Base-by-base conservation (phyloP, 2,888 invertebrate species). In the Sarcophaga subvicina region DNA sequence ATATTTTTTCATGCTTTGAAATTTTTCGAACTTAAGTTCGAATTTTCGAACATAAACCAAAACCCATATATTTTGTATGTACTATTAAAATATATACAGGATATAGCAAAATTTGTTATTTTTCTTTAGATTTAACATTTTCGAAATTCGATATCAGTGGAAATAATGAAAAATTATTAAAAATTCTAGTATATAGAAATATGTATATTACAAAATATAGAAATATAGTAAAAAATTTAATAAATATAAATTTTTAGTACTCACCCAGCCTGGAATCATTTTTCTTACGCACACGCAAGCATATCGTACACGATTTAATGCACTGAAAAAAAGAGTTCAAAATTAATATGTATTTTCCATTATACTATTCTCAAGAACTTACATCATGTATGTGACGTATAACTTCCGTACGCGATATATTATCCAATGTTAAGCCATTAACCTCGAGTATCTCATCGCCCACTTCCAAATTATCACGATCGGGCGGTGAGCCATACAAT, bases 361-460 rank as follows among this genome's bases (percentile, higher is more conserved):
- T 66, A n/a, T 20, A 17, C 20, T 8, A 22, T 63, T 0, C 20
- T 3, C 8, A 4, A n/a, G 6, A 90, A 90, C 93, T 93, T 94
- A 99, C 99, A 96, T 99, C 97, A 93, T 99, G 98, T 92, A 99
- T 98, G 93, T 98, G 98, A 59, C 97, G 96, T 90, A 99, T 97
- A 91, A 99, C 97, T 94, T 99, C 98, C 0, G 97, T 96, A 93
- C 98, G 96, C 84, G 98, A 97, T 94, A 97, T 97, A 94, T 98
- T 97, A 91, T 98, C 98, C 91, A 99, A 94, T 89, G 96, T 96
- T 90, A 97, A 97, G 90, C 99, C 99, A 94, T 99, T 99, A 90
- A 99, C 98, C 94, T 98, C 98, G 94, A 99, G 95, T 93, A 99
- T 99, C 94, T 99, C 99, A 94, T 99, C 99, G 87, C 98, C 98